Evolutionary conservation across 2,888 invertebrate genomes (phyloP), one percentile per base, ranked within the genome.

Genomic region (Drosophila merina): DNA sequence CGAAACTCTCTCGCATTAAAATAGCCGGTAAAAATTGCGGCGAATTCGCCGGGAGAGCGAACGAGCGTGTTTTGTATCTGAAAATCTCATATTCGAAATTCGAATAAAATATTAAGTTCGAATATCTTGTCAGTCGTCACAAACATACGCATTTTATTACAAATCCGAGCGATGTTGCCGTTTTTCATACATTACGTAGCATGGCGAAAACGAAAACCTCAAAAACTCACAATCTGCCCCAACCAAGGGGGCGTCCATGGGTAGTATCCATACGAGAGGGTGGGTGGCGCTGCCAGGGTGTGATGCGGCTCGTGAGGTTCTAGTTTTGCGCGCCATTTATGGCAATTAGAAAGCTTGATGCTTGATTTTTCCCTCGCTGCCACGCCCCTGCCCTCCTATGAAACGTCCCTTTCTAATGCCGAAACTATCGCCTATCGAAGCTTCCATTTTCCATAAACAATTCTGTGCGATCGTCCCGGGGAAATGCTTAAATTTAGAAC

Each of bases 71-170:
- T 28, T 25, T 8, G 40, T 28, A 14, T 47, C 45, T 52, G 42
- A 58, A 69, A 70, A 58, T 47, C 56, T 72, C 72, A 44, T 57
- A 67, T 80, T 80, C 84, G 85, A 82, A 86, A 72, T 85, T 86
- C 85, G 86, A 86, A 86, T 82, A 77, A 75, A 80, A 86, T 82
- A 85, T 82, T 75, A 74, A 79, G 83, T 83, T 85, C 84, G 85
- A 85, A 81, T 81, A 68, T 74, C 62, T 74, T 77, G 77, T 77
- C 70, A 60, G 75, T 71, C 57, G 52, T 28, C 51, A 51, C 38
- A 51, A 3, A 20, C 38, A 76, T 49, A 79, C 79, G 68, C 77
- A 77, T 70, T 73, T 75, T 77, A 75, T 72, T 75, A 79, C 77
- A 80, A 80, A 80, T 77, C 67, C 48, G 47, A 20, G 85, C 83